Conservation (phyloP, 2,797 vertebrate species). For the Cossypha heuglini region DNA sequence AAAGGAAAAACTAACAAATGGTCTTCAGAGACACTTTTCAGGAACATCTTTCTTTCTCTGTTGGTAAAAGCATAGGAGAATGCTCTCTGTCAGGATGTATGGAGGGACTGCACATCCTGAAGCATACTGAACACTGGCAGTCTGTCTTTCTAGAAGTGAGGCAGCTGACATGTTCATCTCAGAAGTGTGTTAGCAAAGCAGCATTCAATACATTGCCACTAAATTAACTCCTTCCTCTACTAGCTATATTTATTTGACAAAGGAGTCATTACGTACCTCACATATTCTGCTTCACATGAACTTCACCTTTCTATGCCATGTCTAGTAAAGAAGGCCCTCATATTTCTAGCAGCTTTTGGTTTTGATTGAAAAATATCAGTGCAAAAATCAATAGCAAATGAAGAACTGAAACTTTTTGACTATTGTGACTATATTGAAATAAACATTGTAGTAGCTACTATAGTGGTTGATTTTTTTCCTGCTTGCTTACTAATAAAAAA, state of each 20-base stretch:
- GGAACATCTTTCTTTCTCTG: not conserved
- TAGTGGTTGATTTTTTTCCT: not conserved
- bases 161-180: not conserved
- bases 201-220: not conserved
- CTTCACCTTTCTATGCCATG: not conserved
- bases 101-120: not conserved
- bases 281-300: not conserved
- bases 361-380: not conserved
- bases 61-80: not conserved
- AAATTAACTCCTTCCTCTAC: not conserved
- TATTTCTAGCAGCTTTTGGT: not conserved
- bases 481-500: not conserved
- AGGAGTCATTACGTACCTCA: not conserved
- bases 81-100: not conserved
- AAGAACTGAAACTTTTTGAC: not conserved
- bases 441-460: not conserved
- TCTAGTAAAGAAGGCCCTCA: not conserved
- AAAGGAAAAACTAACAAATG: not conserved
- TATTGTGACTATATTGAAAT: not conserved
- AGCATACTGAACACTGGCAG: not conserved
- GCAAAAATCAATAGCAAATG: not conserved
- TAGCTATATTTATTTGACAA: not conserved
- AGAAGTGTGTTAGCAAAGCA: not conserved
- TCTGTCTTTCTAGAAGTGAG: not conserved
- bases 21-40: not conserved